Evolutionary conservation across 23 tunicate genomes (phyloP), one percentile per base, ranked within the genome.

Genomic region (Halocynthia aurantium): DNA sequence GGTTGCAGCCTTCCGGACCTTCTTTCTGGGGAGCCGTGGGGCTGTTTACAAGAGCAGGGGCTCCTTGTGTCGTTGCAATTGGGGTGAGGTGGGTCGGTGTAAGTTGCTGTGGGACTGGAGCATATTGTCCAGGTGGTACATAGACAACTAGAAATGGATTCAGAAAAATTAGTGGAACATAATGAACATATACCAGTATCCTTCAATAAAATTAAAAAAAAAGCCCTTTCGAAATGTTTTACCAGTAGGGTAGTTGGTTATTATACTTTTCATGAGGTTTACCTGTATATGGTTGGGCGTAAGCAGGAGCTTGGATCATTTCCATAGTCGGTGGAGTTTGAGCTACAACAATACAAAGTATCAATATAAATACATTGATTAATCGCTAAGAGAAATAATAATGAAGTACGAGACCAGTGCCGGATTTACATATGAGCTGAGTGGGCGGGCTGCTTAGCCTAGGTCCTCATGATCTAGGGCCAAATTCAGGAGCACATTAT

Each of bases 1-100:
- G 76, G 52, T 92, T 92, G 81, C 98, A 92, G 8, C 98, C 98
- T 51, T 92, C 98, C 22, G 98, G 98, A 6, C 98, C 99, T 96
- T 96, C 99, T 89, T 85, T 89, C 67, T 96, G 99, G 13, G 99
- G 99, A 73, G 88, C 83, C 22, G 84, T 80, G 8, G 98, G 88
- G 63, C 77, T 81, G 61, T 80, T 71, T 55, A 57, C 44, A 8
- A 84, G 15, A 13, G 74, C 51, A 6, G 82, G 62, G 7, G 81
- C 82, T 50, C 83, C 50, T 76, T 81, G 93, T 6, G 85, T 75
- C 22, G 86, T 87, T 11, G 81, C 51, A 31, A 62, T 83, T 63
- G 96, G 77, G 8, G 86, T 75, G 58, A 84, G 78, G 50, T 44
- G 90, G 52, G 53, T 73, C 74, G 15, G 98, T 72, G 52, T 82